Evolutionary conservation across 1,140 invertebrate genomes (phyloP), one percentile per base, ranked within the genome.

Genomic region (Globodera rostochiensis): DNA sequence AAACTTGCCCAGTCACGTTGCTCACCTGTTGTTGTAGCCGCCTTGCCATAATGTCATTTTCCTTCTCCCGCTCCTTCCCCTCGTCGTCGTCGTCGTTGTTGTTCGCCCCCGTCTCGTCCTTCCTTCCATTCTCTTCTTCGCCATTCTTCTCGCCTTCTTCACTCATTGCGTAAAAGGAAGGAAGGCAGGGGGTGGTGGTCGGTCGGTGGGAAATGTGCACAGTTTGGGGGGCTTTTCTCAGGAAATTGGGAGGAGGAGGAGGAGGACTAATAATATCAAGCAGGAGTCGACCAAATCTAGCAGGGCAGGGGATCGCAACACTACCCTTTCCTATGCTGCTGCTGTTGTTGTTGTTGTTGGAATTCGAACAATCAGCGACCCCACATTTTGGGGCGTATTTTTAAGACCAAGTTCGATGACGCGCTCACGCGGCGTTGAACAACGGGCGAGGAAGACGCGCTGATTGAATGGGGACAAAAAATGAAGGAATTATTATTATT

Each of bases 41-140:
- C n/a, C n/a, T 15, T 53, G 57, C 36, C 36, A 45, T 8, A 6
- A n/a, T 57, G 57, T 25, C 77, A 25, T 70, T 21, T 19, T 46
- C 49, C 49, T 78, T 25, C 70, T 70, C 45, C 21, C 21, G 57
- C 21, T 67, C 7, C 13, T 46, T 70, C 25, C 45, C 46, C 70
- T 70, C 9, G 25, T 77, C 76, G 9, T 77, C 57, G 4, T 70
- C 9, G 25, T 77, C 76, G 9, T 77, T 25, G 4, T 75, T 19
- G 21, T 66, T 13, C 8, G n/a, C 69, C 11, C 46, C 69, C 45
- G 25, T 78, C 64, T 74, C 73, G 8, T 74, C 21, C 45, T 21
- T 66, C 36, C 50, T 25, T 21, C 66, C 50, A 47, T 64, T 60
- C 74, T 53, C 66, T 49, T 64, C 49, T 57, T 76, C 57, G 45